Base-by-base conservation (phyloP, 2,797 vertebrate genomes). In the Nyctibius grandis region DNA sequence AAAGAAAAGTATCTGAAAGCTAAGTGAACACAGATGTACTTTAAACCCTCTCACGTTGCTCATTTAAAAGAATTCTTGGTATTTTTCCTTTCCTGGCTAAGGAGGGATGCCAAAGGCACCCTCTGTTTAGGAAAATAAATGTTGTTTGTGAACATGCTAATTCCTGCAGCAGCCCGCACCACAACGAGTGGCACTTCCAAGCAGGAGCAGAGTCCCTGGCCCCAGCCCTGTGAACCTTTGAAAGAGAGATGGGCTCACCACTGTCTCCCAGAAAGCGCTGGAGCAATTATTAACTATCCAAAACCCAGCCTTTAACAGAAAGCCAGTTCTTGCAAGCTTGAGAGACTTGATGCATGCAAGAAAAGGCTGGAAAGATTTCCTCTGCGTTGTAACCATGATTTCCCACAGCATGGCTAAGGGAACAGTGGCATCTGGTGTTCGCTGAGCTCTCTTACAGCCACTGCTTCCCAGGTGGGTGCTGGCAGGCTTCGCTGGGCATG, bases 401-500 rank as follows among this genome's bases (percentile, higher is more conserved):
- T 63, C 65, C 0, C 11, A 16, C 22, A 36, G 21, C 54, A 8
- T 26, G 15, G 47, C 86, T 85, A 60, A 83, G 83, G 79, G 94
- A 96, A 97, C 93, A 98, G 97, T 89, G 96, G n/a, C 98, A 97
- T 64, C 98, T 98, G 95, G 80, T 80, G 98, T 73, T 94, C 25
- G 1, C 38, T 7, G 23, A 1, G 75, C 60, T 84, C 25, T 51
- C 76, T 44, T 90, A 17, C 95, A 95, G 53, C 29, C 91, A 5
- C 5, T 0, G 0, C 90, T 64, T 42, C 70, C 73, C 48, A 4
- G 29, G 51, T 4, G 8, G 38, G 12, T 67, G 60, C 83, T 59
- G 45, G 25, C 36, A 42, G 42, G 7, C 17, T 68, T 44, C 9
- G 3, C 51, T 4, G 38, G 50, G 0, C 9, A 0, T 0, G 21